Conservation (phyloP, 1,140 invertebrate genomes). For the Conopomorpha cramerella region DNA sequence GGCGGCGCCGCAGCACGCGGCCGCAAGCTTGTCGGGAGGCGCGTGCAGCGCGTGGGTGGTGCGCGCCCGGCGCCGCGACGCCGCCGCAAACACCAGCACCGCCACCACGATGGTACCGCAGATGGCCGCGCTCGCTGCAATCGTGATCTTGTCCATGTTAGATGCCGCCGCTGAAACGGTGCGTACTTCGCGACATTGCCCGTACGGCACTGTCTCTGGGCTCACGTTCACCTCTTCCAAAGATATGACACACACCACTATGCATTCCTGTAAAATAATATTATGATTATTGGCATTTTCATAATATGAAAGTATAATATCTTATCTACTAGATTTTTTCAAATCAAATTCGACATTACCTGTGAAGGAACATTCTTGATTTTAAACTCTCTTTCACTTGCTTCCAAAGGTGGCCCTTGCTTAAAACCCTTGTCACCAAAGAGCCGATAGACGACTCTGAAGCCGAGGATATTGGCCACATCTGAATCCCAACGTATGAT, state of each 20-base stretch:
- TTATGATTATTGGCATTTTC: slow-evolving; percentile 1
- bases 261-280: slow-evolving; percentile 73
- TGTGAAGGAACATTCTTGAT: slow-evolving; percentile 89
- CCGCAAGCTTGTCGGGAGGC: slow-evolving; percentile 66
- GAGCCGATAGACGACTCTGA: slow-evolving; percentile 85
- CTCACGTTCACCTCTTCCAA: slow-evolving; percentile 84
- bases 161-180: slow-evolving; percentile 79
- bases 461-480: slow-evolving; percentile 81
- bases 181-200: slow-evolving; percentile 86
- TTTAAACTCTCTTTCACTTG: slow-evolving; percentile 86
- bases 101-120: slow-evolving; percentile 90
- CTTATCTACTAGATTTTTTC: neutral
- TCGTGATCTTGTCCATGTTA: slow-evolving; percentile 94
- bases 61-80: slow-evolving; percentile 73
- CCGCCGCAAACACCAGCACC: slow-evolving; percentile 84
- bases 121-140: slow-evolving; percentile 90
- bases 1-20: slow-evolving; percentile 74
- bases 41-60: slow-evolving; percentile 75
- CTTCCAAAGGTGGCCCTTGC: slow-evolving; percentile 83
- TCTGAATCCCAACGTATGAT: slow-evolving; percentile 92
- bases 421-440: slow-evolving; percentile 91
- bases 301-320: neutral
- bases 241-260: slow-evolving; percentile 89
- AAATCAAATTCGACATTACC: slow-evolving; percentile 51
- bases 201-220: slow-evolving; percentile 82